Evolutionary conservation across 2,888 invertebrate genomes (phyloP), one percentile per base, ranked within the genome.

Genomic region (Parasteatoda lunata): DNA sequence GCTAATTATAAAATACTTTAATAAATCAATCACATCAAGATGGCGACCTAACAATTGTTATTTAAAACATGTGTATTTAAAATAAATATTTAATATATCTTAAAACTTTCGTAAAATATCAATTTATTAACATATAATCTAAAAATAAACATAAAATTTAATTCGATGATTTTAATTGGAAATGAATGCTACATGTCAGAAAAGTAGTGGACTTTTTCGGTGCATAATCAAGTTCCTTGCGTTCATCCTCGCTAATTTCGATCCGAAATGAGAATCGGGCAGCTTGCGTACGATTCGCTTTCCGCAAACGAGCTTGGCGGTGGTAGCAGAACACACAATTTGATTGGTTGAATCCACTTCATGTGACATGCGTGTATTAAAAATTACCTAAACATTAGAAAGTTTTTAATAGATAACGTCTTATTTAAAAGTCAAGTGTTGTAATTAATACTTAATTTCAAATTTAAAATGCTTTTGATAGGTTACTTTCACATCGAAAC

Each of bases 281-380:
- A 85, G 80, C 85, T 85, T 72, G 86, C 86, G 81, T 87, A 87
- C 86, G 81, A 87, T 87, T 87, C 86, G 86, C 86, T 87, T 87
- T 81, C 86, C 77, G 81, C 86, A 82, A 87, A 86, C 86, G 86
- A 86, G 81, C 81, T 87, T 87, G 86, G 86, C 86, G 86, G 86
- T 87, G 86, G 81, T 72, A 64, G 70, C 77, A 30, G n/a, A 77
- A 69, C 51, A 86, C 81, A 51, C 47, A 65, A 82, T 76, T 48
- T 82, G 72, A 87, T 87, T 87, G 86, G 86, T 51, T 47, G 9
- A 59, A 51, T 51, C 15, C 77, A 73, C 77, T 81, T 81, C 81
- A 87, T 77, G 71, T 77, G 81, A 82, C 86, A 80, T 85, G 85
- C 80, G 80, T 80, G 69, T 6, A 85, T 48, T 59, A 75, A 59